Evolutionary conservation across 2,113 vertebrate species (phyloP), one percentile per base, ranked within the genome.

Genomic region (Rissa tridactyla): DNA sequence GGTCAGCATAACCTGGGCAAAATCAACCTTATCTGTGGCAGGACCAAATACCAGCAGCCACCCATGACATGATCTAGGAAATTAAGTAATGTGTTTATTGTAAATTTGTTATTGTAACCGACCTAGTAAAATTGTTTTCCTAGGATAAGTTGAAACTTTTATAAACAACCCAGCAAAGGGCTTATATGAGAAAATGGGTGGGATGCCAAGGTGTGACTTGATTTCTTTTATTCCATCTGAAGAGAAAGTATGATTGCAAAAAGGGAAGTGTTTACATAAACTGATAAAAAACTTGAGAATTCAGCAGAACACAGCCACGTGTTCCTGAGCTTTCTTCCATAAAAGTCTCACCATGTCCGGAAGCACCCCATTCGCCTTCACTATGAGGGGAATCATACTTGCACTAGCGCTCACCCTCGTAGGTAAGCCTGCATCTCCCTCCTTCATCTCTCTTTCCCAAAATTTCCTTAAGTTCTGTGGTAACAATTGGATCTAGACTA

Each of bases 351-450:
- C 57, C 36, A 15, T 69, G 65, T 42, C 68, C 8, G 29, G 69
- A 51, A 68, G 88, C 77, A 49, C 72, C 61, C 29, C 79, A 98
- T 96, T 98, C 96, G 5, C 95, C 96, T 97, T 94, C 97, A 94
- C 85, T 96, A 99, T 99, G 99, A 99, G 96, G 98, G 98, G 80
- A 73, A 96, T 99, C 95, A 78, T 98, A 80, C 97, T 99, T 40
- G 95, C 97, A 40, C 89, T 99, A 89, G 92, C 73, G 68, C 87
- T 99, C 94, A 98, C 98, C 96, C 92, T 99, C 21, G 99, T 98
- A 97, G 98, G 99, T 99, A 97, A 98, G 99, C 97, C 52, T 40
- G 10, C 1, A 0, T 16, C 15, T 20, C 11, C 29, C 54, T 75
- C 30, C 22, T 72, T 55, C 52, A 21, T 9, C 13, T 71, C 22